These are phyloP conservation scores for Halictus rubicundus DNA, from an alignment of 1,140 invertebrate genomes.

Conservation along the genomic window DNA sequence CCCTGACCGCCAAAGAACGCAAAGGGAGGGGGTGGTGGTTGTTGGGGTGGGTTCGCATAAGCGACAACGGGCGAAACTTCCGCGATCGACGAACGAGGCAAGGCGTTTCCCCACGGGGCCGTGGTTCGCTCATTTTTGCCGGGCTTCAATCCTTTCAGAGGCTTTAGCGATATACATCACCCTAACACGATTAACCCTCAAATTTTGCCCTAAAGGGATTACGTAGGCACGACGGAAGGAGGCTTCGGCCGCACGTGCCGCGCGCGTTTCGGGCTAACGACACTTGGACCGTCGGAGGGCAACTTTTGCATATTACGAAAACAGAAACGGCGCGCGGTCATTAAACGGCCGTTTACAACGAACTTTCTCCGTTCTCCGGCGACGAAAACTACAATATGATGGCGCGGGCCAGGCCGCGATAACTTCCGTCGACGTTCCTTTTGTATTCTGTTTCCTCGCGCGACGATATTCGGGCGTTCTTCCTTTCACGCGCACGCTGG, in stretches of 20 bases:
- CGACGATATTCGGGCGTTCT: neutral
- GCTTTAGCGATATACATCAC: constrained; percentile 59
- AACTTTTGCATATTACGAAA: constrained; percentile 35
- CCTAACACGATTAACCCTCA: constrained; percentile 56
- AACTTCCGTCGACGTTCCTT: neutral
- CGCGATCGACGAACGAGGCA: neutral
- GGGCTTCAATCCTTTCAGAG: constrained; percentile 67
- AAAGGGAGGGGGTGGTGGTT: no score
- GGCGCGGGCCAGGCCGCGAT: neutral
- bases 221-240: constrained; percentile 4
- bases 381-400: neutral
- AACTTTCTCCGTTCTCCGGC: constrained; percentile 1
- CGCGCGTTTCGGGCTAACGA: constrained; percentile 28
- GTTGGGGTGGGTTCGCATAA: neutral
- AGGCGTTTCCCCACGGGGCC: neutral
- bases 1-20: no score
- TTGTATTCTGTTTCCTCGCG: neutral
- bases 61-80: constrained; percentile 17
- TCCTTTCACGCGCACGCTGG: neutral
- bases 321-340: constrained; percentile 19
- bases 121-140: constrained; percentile 56
- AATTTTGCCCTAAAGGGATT: constrained; percentile 60
- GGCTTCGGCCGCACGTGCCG: constrained; percentile 29
- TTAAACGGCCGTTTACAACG: constrained; percentile 37
- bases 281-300: neutral